phyloP scores from a whole-genome alignment of 1,140 invertebrate species.

The Eciton burchellii region DNA sequence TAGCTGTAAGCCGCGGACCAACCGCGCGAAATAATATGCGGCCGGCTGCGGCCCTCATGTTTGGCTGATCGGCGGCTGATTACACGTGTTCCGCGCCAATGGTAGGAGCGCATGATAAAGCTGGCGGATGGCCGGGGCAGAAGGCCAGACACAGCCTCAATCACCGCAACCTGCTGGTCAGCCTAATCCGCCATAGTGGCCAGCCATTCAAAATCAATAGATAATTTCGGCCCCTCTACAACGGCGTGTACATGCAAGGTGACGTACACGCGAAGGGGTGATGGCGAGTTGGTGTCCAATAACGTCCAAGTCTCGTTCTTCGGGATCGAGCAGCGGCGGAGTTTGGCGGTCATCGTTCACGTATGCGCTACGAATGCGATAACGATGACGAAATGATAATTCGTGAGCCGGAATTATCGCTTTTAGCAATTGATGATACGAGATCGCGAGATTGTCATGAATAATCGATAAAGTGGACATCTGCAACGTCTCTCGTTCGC shows the following conservation, averaged over 20 bases:
- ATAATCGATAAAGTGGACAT: not conserved
- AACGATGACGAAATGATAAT: not conserved
- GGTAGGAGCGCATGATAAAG: constrained; percentile 82
- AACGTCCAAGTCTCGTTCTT: constrained; percentile 53
- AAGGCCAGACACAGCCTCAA: constrained; percentile 84
- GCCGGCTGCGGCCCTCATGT: constrained; percentile 77
- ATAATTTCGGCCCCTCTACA: constrained; percentile 79
- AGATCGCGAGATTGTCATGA: not conserved
- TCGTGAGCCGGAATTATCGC: not conserved
- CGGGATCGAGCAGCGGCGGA: not conserved
- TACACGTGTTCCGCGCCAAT: constrained; percentile 82
- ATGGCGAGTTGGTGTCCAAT: constrained; percentile 49
- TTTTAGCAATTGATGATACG: not conserved
- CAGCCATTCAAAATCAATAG: constrained; percentile 84
- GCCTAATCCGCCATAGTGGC: constrained; percentile 82
- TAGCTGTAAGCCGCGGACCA: constrained; percentile 67
- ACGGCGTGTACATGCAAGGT: constrained; percentile 58
- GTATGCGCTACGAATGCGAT: not conserved
- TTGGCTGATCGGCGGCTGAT: constrained; percentile 83
- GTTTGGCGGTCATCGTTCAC: not conserved
- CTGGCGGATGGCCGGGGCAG: constrained; percentile 81
- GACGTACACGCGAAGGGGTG: constrained; percentile 63
- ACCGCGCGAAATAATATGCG: constrained; percentile 80
- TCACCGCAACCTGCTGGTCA: constrained; percentile 84
- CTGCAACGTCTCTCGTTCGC: not conserved